These are phyloP conservation scores for Tragulus kanchil DNA, from an alignment of 2,113 vertebrate genomes.

Conservation along the genomic window DNA sequence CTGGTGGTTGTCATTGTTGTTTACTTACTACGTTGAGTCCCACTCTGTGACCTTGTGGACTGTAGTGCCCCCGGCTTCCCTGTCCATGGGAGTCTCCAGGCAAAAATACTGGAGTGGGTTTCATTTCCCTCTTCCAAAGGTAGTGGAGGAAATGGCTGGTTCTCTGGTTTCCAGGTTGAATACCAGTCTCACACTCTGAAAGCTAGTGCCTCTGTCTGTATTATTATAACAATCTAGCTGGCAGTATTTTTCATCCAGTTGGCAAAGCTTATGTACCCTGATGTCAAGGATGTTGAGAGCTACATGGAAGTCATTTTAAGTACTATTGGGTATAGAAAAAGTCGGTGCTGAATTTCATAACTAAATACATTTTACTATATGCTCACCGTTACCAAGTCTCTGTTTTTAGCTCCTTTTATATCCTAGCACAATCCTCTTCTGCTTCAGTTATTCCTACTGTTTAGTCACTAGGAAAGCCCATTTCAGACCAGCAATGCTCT, in stretches of 20 bases:
- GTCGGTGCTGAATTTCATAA: not conserved
- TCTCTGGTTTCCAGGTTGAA: conserved; percentile 5
- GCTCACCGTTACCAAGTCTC: not conserved
- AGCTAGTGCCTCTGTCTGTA: not conserved
- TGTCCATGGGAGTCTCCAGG: not conserved
- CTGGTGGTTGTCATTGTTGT: not conserved
- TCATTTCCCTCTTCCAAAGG: conserved; percentile 74
- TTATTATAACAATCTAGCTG: not conserved
- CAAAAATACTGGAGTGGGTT: not conserved
- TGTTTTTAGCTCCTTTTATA: not conserved
- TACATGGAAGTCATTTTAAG: not conserved
- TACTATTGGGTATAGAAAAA: not conserved
- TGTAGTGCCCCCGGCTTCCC: not conserved
- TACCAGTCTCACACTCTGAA: not conserved
- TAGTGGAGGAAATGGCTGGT: conserved; percentile 68
- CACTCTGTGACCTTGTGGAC: not conserved
- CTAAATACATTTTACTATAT: not conserved
- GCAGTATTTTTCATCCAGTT: not conserved
- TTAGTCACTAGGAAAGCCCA: not conserved
- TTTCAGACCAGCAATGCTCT: not conserved
- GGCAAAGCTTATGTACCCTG: not conserved
- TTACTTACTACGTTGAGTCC: not conserved
- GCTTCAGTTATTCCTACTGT: not conserved
- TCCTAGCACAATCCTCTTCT: not conserved
- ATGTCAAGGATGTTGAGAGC: not conserved